These are phyloP conservation scores for Megathymus violae DNA, from an alignment of 1,140 invertebrate species.

Conservation along the genomic window DNA sequence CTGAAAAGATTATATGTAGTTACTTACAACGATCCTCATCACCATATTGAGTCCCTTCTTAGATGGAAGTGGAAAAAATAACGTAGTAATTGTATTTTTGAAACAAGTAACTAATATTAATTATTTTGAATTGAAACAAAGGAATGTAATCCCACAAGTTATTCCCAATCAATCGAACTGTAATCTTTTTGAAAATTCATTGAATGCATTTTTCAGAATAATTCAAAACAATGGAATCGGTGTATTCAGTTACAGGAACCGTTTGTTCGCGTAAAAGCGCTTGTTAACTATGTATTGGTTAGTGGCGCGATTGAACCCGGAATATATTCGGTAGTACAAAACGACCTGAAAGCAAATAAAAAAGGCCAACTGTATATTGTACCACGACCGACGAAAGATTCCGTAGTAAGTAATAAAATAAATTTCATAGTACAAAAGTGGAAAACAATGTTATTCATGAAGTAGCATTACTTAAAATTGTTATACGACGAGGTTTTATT, in stretches of 20 bases:
- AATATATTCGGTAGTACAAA: conserved; percentile 20
- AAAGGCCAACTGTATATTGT: background rate
- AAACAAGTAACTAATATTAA: too few relatives aligned
- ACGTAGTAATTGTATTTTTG: too few relatives aligned
- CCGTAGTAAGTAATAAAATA: too few relatives aligned
- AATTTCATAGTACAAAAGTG: too few relatives aligned
- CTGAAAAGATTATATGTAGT: too few relatives aligned
- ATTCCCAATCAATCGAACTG: background rate
- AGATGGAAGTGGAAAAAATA: too few relatives aligned
- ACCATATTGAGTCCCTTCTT: too few relatives aligned
- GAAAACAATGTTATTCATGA: too few relatives aligned
- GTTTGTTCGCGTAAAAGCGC: conserved; percentile 34
- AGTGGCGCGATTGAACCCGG: conserved; percentile 29
- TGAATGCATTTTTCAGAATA: background rate
- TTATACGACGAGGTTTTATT: too few relatives aligned
- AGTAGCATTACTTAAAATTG: too few relatives aligned
- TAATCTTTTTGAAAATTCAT: background rate
- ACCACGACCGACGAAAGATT: too few relatives aligned
- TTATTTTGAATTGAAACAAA: background rate
- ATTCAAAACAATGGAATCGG: conserved; percentile 18
- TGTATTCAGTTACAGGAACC: conserved; percentile 22
- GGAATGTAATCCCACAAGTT: background rate
- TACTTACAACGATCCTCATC: too few relatives aligned
- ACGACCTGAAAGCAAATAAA: conserved; percentile 6
- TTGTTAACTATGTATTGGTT: conserved; percentile 38